Conservation (phyloP, 1,140 invertebrate genomes). For the Dolichoris vasculosae region DNA sequence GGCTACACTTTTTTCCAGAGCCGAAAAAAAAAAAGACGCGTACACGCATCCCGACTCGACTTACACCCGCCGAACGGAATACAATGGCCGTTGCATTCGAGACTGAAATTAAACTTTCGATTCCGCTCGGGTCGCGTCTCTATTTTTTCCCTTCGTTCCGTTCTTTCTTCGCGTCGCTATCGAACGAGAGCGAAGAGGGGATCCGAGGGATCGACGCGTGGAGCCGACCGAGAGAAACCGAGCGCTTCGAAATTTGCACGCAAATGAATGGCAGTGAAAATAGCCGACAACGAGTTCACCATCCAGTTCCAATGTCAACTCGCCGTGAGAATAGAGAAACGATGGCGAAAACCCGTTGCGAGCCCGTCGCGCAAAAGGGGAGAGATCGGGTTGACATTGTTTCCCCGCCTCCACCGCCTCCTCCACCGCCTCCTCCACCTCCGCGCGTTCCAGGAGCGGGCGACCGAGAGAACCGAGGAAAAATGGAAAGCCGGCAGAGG, state of each 20-base stretch:
- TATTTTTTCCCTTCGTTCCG: not conserved
- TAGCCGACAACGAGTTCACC: not conserved
- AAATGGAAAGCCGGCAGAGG: not conserved
- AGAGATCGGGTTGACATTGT: conserved; percentile 36
- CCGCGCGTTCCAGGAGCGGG: not conserved
- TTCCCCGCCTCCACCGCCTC: not conserved
- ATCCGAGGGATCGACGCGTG: no score
- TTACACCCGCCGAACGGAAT: not conserved
- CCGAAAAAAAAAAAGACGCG: not conserved
- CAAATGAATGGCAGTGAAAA: conserved; percentile 44
- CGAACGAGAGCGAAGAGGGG: not conserved
- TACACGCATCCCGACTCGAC: not conserved
- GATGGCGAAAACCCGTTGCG: conserved; percentile 24
- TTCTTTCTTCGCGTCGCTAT: not conserved
- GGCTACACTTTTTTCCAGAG: no score
- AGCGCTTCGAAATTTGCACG: conserved; percentile 15
- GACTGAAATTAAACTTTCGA: conserved; percentile 43
- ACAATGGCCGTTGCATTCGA: conserved; percentile 23
- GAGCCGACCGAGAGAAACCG: not conserved
- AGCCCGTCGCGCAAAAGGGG: conserved; percentile 26
- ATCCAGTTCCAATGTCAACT: conserved; percentile 1
- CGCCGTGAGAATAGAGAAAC: conserved; percentile 43
- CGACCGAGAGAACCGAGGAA: not conserved
- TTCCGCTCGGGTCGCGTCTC: not conserved
- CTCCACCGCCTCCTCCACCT: no score